Conservation (phyloP, 2,797 vertebrate genomes). For the Centroberyx gerrardi region DNA sequence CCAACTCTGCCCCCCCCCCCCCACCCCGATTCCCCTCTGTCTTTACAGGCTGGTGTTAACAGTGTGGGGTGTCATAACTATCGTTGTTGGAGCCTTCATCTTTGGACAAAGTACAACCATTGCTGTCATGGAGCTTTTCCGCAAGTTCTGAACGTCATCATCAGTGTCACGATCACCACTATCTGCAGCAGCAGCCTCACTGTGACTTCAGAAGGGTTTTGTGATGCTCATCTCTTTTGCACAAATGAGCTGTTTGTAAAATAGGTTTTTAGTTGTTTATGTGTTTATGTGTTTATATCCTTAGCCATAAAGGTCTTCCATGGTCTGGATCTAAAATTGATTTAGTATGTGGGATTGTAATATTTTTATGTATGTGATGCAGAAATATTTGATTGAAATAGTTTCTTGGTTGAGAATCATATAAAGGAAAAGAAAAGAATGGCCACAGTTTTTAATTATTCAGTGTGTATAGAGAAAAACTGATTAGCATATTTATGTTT, state of each 20-base stretch:
- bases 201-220: conserved; percentile 22
- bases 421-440: not conserved
- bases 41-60: conserved; percentile 86
- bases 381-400: conserved; percentile 20
- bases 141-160: conserved; percentile 69
- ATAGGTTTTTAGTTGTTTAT: conserved; percentile 40
- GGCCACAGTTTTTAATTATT: not conserved
- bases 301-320: not conserved
- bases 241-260: conserved; percentile 42
- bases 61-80: conserved; percentile 87
- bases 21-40: not conserved
- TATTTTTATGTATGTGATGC: conserved; percentile 23
- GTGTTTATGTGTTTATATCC: not conserved
- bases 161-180: not conserved
- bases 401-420: conserved; percentile 3
- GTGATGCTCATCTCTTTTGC: conserved; percentile 26
- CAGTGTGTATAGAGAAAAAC: conserved; percentile 3
- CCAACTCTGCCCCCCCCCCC: not conserved
- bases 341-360: conserved; percentile 25
- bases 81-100: conserved; percentile 91
- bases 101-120: conserved; percentile 92
- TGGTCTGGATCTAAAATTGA: not conserved
- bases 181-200: conserved; percentile 33
- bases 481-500: conserved; percentile 13
- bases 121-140: conserved; percentile 86